These are phyloP conservation scores for Sanderia malayensis DNA, from an alignment of 30 jellyfish, hydroid and myxozoan genomes.

Conservation along the genomic window DNA sequence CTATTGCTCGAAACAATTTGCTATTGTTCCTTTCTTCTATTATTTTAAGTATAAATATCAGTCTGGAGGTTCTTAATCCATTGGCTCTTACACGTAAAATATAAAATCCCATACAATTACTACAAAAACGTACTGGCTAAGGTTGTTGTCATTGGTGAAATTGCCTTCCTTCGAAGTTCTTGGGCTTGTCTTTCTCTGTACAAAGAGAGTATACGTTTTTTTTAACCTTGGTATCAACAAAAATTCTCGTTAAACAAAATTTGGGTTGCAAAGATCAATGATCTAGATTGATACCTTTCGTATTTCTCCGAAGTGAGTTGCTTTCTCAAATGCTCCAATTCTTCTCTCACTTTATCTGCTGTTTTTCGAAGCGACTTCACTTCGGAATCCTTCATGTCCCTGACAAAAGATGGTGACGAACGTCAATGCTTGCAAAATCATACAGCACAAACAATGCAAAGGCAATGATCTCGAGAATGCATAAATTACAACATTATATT, in stretches of 20 bases:
- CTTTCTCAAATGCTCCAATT: conserved; percentile 72
- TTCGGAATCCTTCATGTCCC: conserved; percentile 65
- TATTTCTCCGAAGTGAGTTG: conserved; percentile 88
- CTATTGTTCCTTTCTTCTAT: no score
- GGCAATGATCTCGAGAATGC: no score
- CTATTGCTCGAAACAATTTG: no score
- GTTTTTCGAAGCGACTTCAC: conserved; percentile 73
- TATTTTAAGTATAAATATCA: no score
- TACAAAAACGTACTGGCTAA: conserved; percentile 53
- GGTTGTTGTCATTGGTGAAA: conserved; percentile 35
- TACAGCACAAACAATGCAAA: no score
- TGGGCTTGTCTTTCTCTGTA: conserved; percentile 58
- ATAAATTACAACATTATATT: no score
- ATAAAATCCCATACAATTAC: no score
- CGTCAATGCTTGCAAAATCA: no score
- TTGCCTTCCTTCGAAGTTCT: conserved; percentile 51
- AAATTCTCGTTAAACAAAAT: neutral
- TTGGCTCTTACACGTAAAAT: no score
- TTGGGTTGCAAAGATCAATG: neutral
- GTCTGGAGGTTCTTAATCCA: no score
- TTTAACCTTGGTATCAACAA: no score
- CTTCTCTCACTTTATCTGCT: conserved; percentile 69
- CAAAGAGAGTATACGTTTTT: neutral
- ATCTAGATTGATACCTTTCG: conserved; percentile 57
- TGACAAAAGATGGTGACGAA: no score